Evolutionary conservation across 2,888 invertebrate species (phyloP), one percentile per base, ranked within the genome.

Genomic region (Drosophila monieri): DNA sequence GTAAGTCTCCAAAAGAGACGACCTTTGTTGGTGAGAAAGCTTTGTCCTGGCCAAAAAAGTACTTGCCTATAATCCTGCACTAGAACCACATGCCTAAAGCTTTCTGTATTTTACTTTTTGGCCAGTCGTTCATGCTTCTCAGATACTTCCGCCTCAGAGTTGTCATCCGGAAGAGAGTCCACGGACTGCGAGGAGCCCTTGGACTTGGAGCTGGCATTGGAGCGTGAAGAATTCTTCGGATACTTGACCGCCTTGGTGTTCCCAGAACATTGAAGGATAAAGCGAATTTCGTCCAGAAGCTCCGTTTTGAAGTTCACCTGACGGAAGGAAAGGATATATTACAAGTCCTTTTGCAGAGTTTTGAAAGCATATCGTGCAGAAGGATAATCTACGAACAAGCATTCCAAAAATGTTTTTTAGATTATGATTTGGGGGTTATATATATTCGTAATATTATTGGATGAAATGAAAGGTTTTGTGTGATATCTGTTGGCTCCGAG

Each of bases 261-360:
- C 25, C 95, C 94, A 43, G 94, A 94, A 81, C 95, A 96, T 86
- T 94, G 93, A 2, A 95, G 88, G 30, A 96, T 93, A 85, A 97
- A 96, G 74, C 93, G 94, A 51, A 96, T 73, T 89, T 97, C 96
- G 1, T 94, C 94, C 52, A 93, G 91, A 25, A 96, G 88, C 88
- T 95, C 95, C 47, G 94, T 93, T 88, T 92, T 94, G 85, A 96
- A 95, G n/a, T 95, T 91, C 2, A 94, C 92, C 94, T 95, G 89
- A 2, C 6, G 14, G 35, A 12, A 23, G 12, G n/a, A 9, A 10
- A 3, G 18, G 52, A 37, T n/a, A 30, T 1, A 12, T 9, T 46
- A 14, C 35, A 37, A 15, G 6, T 37, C n/a, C 37, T 15, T 43
- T 21, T 41, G 5, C 5, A 27, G 9, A n/a, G 18, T 18, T 18